Evolutionary conservation across 2,888 invertebrate genomes (phyloP), one percentile per base, ranked within the genome.

Genomic region (Phaonia tiefii): DNA sequence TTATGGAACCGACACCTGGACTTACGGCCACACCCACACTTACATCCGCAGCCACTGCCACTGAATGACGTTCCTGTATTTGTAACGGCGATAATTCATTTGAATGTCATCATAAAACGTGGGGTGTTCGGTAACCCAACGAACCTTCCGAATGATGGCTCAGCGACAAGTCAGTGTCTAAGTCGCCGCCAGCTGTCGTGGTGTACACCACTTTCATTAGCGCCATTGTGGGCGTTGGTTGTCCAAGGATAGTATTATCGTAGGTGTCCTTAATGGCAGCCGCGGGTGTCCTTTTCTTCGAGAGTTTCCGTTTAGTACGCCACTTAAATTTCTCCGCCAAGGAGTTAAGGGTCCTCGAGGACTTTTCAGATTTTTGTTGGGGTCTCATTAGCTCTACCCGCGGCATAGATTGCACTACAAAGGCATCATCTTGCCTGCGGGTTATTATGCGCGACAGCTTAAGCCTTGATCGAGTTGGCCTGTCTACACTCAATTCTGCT

Each of bases 391-490:
- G 63, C 46, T 84, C 84, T 11, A 84, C 83, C 1, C 81, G 74
- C 2, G 84, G 83, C 46, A 60, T 78, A 13, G 77, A 60, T 46
- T 80, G 79, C 15, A 75, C 15, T 11, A 67, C 76, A 51, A 78
- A 79, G 20, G 84, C 80, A 78, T 84, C 83, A 74, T 86, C 79
- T 22, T 88, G 86, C 0, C 88, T 82, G 0, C 89, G 85, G 42
- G 85, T 88, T 25, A 88, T 88, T 8, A 88, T 88, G n/a, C 89
- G 86, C 17, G 88, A 86, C 25, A 88, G 67, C 81, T 88, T 88
- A 8, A 89, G 83, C 4, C 89, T 72, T 0, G 84, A 78, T 31
- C 84, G 80, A 22, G 84, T 79, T 3, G 85, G 84, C 39, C 73
- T 60, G 17, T 83, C 79, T 0, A 78, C 42, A 76, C 79, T 83